phyloP scores from a whole-genome alignment of 2,888 invertebrate genomes.

The Artemia sinica region DNA sequence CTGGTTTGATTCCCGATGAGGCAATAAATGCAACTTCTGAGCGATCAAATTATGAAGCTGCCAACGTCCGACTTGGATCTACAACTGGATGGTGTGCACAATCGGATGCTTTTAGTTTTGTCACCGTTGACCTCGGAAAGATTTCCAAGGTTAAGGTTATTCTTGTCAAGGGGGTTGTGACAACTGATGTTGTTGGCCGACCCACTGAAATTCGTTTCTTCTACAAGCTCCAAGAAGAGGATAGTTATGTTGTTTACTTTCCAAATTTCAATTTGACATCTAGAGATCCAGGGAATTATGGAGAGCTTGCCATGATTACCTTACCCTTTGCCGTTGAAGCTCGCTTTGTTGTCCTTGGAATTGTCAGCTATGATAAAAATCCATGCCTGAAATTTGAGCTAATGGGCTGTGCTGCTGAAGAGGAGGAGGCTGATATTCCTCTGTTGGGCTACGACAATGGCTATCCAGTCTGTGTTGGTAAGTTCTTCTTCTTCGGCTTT shows the following conservation, averaged over 20 bases:
- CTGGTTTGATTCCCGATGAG: conserved; percentile 79
- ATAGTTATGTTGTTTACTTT: conserved; percentile 90
- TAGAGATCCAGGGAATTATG: conserved; percentile 86
- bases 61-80: conserved; percentile 69
- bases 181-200: conserved; percentile 81
- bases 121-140: conserved; percentile 82
- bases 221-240: conserved; percentile 81
- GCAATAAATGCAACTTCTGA: conserved; percentile 90
- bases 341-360: conserved; percentile 74
- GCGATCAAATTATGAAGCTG: conserved; percentile 67
- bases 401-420: conserved; percentile 78
- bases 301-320: conserved; percentile 87
- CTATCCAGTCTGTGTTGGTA: conserved; percentile 65
- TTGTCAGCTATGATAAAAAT: conserved; percentile 90
- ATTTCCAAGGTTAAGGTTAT: conserved; percentile 83
- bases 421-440: conserved; percentile 48
- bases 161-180: conserved; percentile 80
- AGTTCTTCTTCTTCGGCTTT: conserved; percentile 13
- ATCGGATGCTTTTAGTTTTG: conserved; percentile 86
- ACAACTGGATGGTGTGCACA: conserved; percentile 95
- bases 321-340: conserved; percentile 83
- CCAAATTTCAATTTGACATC: conserved; percentile 87
- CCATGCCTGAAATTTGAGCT: conserved; percentile 88
- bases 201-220: conserved; percentile 92
- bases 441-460: conserved; percentile 71